Conservation (phyloP, 1,140 invertebrate species). For the Meloidogyne exigua region DNA sequence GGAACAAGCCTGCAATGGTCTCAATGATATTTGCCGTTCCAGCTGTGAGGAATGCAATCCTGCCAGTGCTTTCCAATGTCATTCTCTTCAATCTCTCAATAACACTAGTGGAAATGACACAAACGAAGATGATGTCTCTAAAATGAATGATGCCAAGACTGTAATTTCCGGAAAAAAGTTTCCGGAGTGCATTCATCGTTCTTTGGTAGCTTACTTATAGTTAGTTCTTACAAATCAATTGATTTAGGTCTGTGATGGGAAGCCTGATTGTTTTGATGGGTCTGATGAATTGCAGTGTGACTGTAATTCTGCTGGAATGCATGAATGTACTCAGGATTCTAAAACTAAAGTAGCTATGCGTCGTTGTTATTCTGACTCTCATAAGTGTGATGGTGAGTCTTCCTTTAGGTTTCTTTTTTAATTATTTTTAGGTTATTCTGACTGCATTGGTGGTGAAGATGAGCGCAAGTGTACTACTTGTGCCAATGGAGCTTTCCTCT, state of each 20-base stretch:
- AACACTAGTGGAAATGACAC: background rate
- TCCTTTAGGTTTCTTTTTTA: background rate
- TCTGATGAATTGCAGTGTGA: constrained; percentile 43
- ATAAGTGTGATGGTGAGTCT: constrained; percentile 31
- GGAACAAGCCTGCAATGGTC: constrained; percentile 39
- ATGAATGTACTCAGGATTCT: constrained; percentile 72
- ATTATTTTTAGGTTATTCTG: constrained; percentile 67
- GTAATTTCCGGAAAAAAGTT: constrained; percentile 13
- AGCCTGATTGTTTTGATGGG: constrained; percentile 34
- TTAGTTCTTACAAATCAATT: background rate
- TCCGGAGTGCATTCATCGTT: constrained; percentile 19
- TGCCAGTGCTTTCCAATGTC: constrained; percentile 34
- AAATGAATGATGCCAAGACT: background rate
- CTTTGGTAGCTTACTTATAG: constrained; percentile 11
- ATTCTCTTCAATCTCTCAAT: background rate
- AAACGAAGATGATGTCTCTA: background rate
- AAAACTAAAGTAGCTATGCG: background rate
- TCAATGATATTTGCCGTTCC: constrained; percentile 20
- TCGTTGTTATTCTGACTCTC: constrained; percentile 17
- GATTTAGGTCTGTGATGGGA: constrained; percentile 43
- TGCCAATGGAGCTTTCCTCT: constrained; percentile 29
- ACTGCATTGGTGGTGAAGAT: constrained; percentile 33
- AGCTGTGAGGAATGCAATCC: constrained; percentile 34
- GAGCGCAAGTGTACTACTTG: constrained; percentile 24
- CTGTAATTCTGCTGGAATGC: constrained; percentile 8